Conservation (phyloP, 2,797 vertebrate species). For the Sebastes diaconus region DNA sequence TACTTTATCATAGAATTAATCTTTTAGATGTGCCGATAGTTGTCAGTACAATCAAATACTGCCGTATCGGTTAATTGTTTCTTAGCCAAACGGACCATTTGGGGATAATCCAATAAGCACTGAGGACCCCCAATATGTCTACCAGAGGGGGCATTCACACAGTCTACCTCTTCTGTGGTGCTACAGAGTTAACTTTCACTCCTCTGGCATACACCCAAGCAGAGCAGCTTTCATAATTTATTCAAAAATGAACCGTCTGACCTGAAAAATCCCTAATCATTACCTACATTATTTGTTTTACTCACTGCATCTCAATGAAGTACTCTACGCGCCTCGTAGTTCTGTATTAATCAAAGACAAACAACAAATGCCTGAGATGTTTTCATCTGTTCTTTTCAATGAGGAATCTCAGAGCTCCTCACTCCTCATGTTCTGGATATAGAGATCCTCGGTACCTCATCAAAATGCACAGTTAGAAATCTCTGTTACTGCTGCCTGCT, state of each 20-base stretch:
- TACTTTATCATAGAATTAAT: not conserved
- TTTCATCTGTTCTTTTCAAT: slow-evolving; percentile 1
- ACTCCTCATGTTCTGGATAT: slow-evolving; percentile 18
- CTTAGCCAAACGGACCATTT: not conserved
- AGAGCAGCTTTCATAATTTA: not conserved
- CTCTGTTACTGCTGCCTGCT: slow-evolving; percentile 3
- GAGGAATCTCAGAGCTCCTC: not conserved
- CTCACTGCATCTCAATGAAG: not conserved
- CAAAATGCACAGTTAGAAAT: slow-evolving; percentile 13
- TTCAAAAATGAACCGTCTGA: not conserved
- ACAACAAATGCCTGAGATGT: not conserved
- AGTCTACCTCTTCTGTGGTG: not conserved
- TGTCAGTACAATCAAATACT: not conserved
- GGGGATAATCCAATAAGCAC: not conserved
- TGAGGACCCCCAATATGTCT: not conserved
- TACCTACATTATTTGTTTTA: slow-evolving; percentile 4
- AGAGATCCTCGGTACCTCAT: slow-evolving; percentile 3
- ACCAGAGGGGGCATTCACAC: slow-evolving; percentile 10
- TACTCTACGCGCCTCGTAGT: not conserved
- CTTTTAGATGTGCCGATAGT: not conserved
- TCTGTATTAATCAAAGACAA: slow-evolving; percentile 14
- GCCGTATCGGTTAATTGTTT: not conserved
- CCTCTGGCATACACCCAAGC: not conserved
- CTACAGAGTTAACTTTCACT: not conserved
- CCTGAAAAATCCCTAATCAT: slow-evolving; percentile 7